phyloP scores from a whole-genome alignment of 2,888 invertebrate species.

The Microctonus brassicae region DNA sequence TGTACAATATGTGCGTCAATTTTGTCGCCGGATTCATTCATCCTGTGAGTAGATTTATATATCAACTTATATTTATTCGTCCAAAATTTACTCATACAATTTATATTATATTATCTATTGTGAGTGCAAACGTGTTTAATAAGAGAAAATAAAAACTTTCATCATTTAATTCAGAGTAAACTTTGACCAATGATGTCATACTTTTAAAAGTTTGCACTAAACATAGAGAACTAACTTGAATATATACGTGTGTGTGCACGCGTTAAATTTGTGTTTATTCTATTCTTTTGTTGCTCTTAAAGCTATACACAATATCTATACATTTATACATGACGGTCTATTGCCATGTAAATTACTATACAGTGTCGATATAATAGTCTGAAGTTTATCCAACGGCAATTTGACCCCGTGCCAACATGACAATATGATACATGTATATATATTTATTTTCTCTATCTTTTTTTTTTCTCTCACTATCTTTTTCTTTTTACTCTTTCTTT shows the following conservation, averaged over 20 bases:
- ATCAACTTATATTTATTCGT: constrained; percentile 11
- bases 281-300: neutral
- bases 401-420: constrained; percentile 7
- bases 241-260: neutral
- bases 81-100: neutral
- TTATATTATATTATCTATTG: neutral
- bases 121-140: neutral
- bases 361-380: constrained; percentile 11
- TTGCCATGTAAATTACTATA: constrained; percentile 14
- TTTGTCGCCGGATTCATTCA: constrained; percentile 45
- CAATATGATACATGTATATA: neutral
- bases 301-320: neutral
- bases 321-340: neutral
- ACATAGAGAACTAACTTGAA: neutral
- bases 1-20: constrained; percentile 46
- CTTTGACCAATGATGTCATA: neutral
- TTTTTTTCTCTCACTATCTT: neutral
- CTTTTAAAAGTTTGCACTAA: neutral
- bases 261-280: neutral
- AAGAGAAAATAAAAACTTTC: neutral
- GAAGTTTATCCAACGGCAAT: constrained; percentile 7
- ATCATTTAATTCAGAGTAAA: neutral
- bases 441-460: neutral
- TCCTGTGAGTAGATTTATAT: constrained; percentile 40
- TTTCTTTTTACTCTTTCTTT: neutral